Evolutionary conservation across 1,140 invertebrate genomes (phyloP).

Genomic region (Bicyclus anynana): DNA sequence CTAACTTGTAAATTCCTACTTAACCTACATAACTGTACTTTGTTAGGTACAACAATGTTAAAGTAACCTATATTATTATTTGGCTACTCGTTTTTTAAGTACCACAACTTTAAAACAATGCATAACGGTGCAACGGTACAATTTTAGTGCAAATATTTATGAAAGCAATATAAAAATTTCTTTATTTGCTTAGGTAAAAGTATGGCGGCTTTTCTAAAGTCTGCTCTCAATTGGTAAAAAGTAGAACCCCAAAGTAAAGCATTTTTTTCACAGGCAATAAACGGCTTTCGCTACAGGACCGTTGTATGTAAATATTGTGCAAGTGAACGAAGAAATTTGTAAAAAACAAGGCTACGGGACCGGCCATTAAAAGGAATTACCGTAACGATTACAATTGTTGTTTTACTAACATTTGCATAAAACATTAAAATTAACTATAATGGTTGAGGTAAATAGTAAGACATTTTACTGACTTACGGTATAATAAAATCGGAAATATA

Average conservation of each 20-base stretch:
- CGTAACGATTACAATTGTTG: neutral
- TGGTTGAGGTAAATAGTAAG: neutral
- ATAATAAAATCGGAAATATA: too few species aligned
- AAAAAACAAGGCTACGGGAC: conserved; percentile 17
- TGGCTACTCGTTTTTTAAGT: neutral
- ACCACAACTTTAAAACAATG: conserved; percentile 18
- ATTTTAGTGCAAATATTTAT: conserved; percentile 37
- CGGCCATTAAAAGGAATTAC: conserved; percentile 14
- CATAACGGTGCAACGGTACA: conserved; percentile 39
- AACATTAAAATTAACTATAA: neutral
- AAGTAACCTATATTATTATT: neutral
- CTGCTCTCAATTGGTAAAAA: conserved; percentile 57
- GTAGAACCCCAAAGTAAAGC: conserved; percentile 48
- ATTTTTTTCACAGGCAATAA: conserved; percentile 41
- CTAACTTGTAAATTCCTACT: too few species aligned
- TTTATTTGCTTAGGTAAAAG: conserved; percentile 46
- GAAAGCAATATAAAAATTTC: conserved; percentile 51
- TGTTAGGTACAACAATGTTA: conserved; percentile 17
- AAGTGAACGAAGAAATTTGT: neutral
- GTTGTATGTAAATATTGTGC: conserved; percentile 46
- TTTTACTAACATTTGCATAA: conserved; percentile 1
- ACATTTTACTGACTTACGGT: neutral
- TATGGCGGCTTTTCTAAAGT: conserved; percentile 26
- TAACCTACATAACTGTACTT: conserved; percentile 28
- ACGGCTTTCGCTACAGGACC: conserved; percentile 41